These are phyloP conservation scores for Xyliphius kryptos DNA, from an alignment of 2,113 vertebrate genomes.

Conservation along the genomic window DNA sequence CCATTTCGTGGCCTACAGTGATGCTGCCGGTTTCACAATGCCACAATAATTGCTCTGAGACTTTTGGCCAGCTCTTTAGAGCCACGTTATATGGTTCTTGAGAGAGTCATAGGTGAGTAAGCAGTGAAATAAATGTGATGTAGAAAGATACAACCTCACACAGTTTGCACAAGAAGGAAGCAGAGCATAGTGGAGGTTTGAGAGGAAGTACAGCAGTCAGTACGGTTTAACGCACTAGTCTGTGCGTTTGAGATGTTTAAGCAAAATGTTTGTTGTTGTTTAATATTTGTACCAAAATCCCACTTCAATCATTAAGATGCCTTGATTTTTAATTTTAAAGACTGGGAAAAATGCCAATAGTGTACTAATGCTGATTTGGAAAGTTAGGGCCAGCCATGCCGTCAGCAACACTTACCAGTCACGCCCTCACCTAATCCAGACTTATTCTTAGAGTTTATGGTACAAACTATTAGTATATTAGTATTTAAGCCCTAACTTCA, in stretches of 20 bases:
- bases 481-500: no score
- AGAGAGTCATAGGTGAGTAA: no score
- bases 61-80: neutral
- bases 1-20: neutral
- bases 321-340: neutral
- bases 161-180: no score
- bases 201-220: no score
- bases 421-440: neutral
- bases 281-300: neutral
- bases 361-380: slow-evolving; percentile 8
- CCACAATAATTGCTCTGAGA: neutral
- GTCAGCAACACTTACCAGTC: slow-evolving; percentile 3
- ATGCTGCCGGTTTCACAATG: slow-evolving; percentile 3
- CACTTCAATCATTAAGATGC: neutral
- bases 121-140: neutral
- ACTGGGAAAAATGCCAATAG: slow-evolving; percentile 16
- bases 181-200: no score
- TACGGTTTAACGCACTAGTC: neutral
- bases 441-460: no score
- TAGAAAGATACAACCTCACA: neutral
- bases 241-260: neutral
- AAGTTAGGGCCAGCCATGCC: slow-evolving; percentile 3
- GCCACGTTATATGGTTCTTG: neutral
- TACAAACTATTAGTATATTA: no score
- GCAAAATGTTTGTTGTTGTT: neutral